Conservation (phyloP, 2,113 vertebrate species). For the Varanus komodoensis region DNA sequence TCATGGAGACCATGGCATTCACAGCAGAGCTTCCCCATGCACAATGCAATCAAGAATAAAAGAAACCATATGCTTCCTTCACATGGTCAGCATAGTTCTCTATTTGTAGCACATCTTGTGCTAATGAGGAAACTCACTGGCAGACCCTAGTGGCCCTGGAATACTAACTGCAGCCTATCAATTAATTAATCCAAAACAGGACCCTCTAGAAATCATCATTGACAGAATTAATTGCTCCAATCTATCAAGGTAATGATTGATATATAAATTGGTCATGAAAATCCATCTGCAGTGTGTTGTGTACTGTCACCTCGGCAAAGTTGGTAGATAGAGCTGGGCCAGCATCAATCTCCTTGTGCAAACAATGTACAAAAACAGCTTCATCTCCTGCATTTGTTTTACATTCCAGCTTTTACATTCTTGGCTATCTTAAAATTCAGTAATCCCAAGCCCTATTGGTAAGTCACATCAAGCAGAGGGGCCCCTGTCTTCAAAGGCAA, state of each 20-base stretch:
- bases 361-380: not conserved
- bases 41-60: not conserved
- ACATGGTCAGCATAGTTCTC: accelerated
- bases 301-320: accelerated
- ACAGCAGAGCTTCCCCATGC: not conserved
- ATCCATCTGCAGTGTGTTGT: not conserved
- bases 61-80: not conserved
- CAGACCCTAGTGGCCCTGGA: not conserved
- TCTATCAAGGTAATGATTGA: slow-evolving; percentile 58
- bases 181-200: slow-evolving; percentile 67
- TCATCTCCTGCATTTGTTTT: not conserved
- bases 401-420: not conserved
- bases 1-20: not conserved
- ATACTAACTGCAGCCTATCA: not conserved
- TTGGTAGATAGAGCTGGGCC: not conserved
- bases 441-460: not conserved
- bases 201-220: slow-evolving; percentile 62
- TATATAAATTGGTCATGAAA: slow-evolving; percentile 31
- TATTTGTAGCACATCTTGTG: accelerated
- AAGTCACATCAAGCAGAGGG: not conserved
- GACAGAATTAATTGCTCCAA: slow-evolving; percentile 58
- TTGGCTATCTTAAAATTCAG: not conserved
- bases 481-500: not conserved
- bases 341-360: not conserved
- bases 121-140: slow-evolving; percentile 7